Evolutionary conservation across 2,888 invertebrate genomes (phyloP).

Genomic region (Oithona nana): DNA sequence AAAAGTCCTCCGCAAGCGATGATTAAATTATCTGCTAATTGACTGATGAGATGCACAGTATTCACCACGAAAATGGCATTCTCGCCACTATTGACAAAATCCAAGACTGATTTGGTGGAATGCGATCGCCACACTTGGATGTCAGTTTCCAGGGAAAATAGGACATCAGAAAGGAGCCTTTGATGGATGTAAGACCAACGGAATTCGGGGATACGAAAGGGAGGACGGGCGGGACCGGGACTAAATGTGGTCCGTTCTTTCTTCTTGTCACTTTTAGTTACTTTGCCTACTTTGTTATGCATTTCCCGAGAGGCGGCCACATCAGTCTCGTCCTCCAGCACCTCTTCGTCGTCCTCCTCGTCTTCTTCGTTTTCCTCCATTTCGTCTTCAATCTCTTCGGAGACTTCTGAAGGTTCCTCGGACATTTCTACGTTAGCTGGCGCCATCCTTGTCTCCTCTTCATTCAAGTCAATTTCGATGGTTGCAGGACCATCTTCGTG

Average conservation of each 20-base stretch:
- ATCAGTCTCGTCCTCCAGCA: constrained; percentile 10
- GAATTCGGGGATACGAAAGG: constrained; percentile 97
- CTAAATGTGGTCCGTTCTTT: constrained; percentile 56
- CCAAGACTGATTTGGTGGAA: constrained; percentile 86
- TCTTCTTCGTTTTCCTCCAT: constrained; percentile 29
- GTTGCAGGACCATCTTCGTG: constrained; percentile 20
- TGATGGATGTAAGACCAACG: constrained; percentile 99
- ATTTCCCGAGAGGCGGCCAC: constrained; percentile 1
- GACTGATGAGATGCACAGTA: constrained; percentile 95
- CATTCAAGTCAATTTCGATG: constrained; percentile 16
- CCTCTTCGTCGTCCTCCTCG: constrained; percentile 17
- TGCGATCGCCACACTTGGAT: constrained; percentile 54
- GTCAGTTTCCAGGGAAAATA: constrained; percentile 91
- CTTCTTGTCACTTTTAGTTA: constrained; percentile 14
- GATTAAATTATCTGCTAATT: constrained; percentile 93
- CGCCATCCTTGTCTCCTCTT: constrained; percentile 19
- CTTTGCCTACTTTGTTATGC: constrained; percentile 4
- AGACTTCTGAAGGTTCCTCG: constrained; percentile 24
- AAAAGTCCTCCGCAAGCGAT: constrained; percentile 94
- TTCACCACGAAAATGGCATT: constrained; percentile 98
- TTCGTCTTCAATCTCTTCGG: constrained; percentile 26
- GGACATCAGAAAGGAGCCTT: constrained; percentile 76
- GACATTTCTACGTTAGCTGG: too few relatives aligned
- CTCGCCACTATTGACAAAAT: constrained; percentile 94
- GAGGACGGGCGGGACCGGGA: constrained; percentile 75